These are phyloP conservation scores for Thalpophila matura DNA, from an alignment of 2,888 invertebrate genomes.

Conservation along the genomic window DNA sequence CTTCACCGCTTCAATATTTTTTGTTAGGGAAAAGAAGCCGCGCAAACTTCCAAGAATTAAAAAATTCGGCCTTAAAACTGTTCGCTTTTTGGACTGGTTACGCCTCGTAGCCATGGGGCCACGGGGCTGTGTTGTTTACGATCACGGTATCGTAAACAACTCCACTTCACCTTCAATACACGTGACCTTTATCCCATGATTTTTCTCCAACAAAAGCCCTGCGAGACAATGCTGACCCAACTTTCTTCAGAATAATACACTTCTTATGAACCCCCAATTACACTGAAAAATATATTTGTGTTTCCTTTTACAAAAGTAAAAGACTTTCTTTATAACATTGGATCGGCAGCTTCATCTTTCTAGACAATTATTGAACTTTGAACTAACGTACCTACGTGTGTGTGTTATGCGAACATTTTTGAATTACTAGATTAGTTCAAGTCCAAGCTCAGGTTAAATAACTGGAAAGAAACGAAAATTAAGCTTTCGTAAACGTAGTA, in stretches of 20 bases:
- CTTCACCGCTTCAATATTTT: neutral
- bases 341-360: neutral
- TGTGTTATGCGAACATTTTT: too few relatives aligned
- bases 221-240: constrained; percentile 33
- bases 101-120: constrained; percentile 2
- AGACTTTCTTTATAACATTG: constrained; percentile 7
- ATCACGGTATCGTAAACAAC: constrained; percentile 19
- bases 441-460: too few relatives aligned
- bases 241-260: constrained; percentile 25
- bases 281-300: constrained; percentile 4
- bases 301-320: constrained; percentile 7
- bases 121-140: too few relatives aligned
- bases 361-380: neutral
- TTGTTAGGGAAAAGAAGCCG: neutral
- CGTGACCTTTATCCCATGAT: constrained; percentile 35
- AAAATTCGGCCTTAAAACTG: neutral
- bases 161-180: constrained; percentile 11
- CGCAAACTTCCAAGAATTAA: neutral
- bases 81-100: constrained; percentile 3
- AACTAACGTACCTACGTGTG: too few relatives aligned
- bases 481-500: too few relatives aligned
- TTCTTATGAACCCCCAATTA: constrained; percentile 26
- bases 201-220: constrained; percentile 24
- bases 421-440: too few relatives aligned
- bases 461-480: too few relatives aligned